Evolutionary conservation across 2,888 invertebrate genomes (phyloP).

Genomic region (Epinotia brunnichana): DNA sequence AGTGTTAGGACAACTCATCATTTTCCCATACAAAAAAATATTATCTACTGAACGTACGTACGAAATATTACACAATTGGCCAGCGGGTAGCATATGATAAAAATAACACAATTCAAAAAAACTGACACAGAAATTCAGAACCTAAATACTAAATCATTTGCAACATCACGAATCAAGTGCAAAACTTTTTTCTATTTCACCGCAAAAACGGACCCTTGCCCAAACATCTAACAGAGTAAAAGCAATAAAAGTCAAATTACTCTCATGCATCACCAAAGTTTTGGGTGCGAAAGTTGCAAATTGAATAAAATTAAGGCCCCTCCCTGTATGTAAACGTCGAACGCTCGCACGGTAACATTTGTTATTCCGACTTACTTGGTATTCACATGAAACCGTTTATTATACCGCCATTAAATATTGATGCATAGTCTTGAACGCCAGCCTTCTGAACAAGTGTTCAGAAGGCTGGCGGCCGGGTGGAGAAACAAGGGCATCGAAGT

Average conservation of each 20-base stretch:
- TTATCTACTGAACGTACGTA: too few relatives aligned
- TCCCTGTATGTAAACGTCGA: slow-evolving; percentile 40
- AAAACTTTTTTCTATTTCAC: slow-evolving; percentile 54
- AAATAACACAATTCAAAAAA: neutral
- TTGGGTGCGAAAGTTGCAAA: slow-evolving; percentile 79
- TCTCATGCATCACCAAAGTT: slow-evolving; percentile 80
- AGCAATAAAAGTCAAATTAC: slow-evolving; percentile 81
- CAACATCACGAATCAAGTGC: slow-evolving; percentile 7
- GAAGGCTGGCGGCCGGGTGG: too few relatives aligned
- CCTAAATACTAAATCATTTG: slow-evolving; percentile 4
- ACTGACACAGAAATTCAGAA: neutral
- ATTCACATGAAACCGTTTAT: slow-evolving; percentile 26
- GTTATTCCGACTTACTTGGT: slow-evolving; percentile 33
- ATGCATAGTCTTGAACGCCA: neutral
- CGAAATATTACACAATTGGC: too few relatives aligned
- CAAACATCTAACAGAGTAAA: slow-evolving; percentile 65
- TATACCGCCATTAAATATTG: neutral
- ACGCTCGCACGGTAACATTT: slow-evolving; percentile 39
- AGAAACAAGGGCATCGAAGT: too few relatives aligned
- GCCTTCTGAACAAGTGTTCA: too few relatives aligned
- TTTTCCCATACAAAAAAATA: too few relatives aligned
- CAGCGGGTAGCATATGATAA: neutral
- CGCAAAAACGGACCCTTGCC: slow-evolving; percentile 62
- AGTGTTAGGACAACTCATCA: too few relatives aligned
- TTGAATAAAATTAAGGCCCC: slow-evolving; percentile 79